Percentiles rank a stretch among this genome's conserved stretches.
These are phyloP conservation scores for Mungos mungo DNA, from an alignment of 2,113 vertebrate genomes.

Conservation along the genomic window DNA sequence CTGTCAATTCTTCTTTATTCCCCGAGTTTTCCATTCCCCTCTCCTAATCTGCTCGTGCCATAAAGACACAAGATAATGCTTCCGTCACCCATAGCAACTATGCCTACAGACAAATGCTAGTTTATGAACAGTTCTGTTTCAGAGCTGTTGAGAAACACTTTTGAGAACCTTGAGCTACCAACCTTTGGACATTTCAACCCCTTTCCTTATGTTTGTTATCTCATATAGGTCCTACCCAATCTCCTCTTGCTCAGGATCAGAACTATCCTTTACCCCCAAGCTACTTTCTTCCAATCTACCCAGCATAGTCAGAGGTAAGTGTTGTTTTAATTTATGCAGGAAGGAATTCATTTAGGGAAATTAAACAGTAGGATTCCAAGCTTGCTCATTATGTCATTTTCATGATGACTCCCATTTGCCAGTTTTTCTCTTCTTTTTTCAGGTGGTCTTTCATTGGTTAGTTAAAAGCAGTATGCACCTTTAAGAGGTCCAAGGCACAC, in stretches of 20 bases:
- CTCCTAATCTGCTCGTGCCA: not conserved
- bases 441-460: not conserved
- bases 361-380: not conserved
- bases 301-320: not conserved
- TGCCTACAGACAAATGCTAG: not conserved
- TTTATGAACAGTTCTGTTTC: not conserved
- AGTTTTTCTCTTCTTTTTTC: not conserved
- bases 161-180: not conserved
- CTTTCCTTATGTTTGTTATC: not conserved
- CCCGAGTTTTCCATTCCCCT: not conserved
- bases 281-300: not conserved
- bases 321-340: not conserved
- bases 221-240: not conserved
- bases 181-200: not conserved
- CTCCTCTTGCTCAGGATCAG: not conserved
- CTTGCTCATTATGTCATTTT: not conserved
- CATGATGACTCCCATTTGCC: not conserved
- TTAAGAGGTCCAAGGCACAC: not conserved
- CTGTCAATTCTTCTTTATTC: not conserved
- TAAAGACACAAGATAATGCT: not conserved
- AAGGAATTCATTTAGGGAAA: not conserved
- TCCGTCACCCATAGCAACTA: not conserved
- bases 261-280: not conserved
- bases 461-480: not conserved
- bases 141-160: not conserved